Evolutionary conservation across 2,888 invertebrate genomes (phyloP).

Genomic region (Stenichneumon culpator): DNA sequence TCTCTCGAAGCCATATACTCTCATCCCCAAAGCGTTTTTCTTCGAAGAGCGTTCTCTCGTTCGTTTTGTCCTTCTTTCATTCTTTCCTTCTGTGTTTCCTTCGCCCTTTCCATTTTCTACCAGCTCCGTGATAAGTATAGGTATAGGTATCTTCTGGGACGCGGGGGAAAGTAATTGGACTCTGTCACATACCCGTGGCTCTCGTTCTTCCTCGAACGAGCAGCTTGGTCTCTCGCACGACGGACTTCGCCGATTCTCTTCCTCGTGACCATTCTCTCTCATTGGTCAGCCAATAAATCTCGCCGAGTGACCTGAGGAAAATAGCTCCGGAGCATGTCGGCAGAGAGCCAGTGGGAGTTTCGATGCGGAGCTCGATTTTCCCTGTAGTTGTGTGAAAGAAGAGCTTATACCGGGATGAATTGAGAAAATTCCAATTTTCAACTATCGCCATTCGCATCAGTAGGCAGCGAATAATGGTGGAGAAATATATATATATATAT

Average conservation of each 20-base stretch:
- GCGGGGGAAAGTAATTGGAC: slow-evolving; percentile 81
- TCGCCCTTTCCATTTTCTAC: slow-evolving; percentile 42
- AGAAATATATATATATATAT: not conserved
- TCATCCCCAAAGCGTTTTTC: slow-evolving; percentile 54
- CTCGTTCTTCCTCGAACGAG: slow-evolving; percentile 76
- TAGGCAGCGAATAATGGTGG: slow-evolving; percentile 52
- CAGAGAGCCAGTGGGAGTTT: not conserved
- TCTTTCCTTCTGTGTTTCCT: slow-evolving; percentile 38
- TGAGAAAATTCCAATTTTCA: slow-evolving; percentile 65
- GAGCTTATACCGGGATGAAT: slow-evolving; percentile 48
- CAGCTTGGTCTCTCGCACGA: slow-evolving; percentile 53
- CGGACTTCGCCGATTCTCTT: slow-evolving; percentile 56
- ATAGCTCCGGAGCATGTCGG: slow-evolving; percentile 60
- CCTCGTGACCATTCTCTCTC: slow-evolving; percentile 65
- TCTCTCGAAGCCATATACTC: slow-evolving; percentile 17
- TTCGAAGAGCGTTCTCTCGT: slow-evolving; percentile 9
- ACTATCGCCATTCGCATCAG: slow-evolving; percentile 56
- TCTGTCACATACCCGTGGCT: slow-evolving; percentile 78
- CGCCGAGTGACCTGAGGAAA: slow-evolving; percentile 69
- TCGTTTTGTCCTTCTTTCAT: slow-evolving; percentile 15
- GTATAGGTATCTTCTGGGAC: slow-evolving; percentile 54
- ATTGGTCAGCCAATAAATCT: slow-evolving; percentile 81
- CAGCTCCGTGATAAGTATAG: slow-evolving; percentile 47
- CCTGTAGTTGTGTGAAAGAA: slow-evolving; percentile 32
- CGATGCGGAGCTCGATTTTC: slow-evolving; percentile 18